Conservation (phyloP, 2,113 vertebrate species). For the Anarrhichthys ocellatus region DNA sequence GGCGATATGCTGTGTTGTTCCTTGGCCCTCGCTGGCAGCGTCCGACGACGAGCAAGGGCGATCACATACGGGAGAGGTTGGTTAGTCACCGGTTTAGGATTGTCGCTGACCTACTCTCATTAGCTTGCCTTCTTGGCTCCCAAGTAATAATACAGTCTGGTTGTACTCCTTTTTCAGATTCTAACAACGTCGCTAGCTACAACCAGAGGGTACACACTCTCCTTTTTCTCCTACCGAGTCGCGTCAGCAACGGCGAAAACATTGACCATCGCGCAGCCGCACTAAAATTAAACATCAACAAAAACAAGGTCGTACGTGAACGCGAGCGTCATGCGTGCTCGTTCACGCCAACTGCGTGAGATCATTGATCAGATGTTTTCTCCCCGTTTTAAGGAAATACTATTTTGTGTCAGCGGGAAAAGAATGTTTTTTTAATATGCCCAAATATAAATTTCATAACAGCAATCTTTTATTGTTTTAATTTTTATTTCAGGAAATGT, state of each 20-base stretch:
- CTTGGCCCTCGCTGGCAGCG: constrained; percentile 71
- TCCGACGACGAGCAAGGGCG: constrained; percentile 70
- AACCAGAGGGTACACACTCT: constrained; percentile 37
- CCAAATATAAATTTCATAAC: not conserved
- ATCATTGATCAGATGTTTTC: not conserved
- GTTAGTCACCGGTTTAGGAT: constrained; percentile 31
- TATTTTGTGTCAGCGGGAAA: too few relatives aligned
- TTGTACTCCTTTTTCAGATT: not conserved
- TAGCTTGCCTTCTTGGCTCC: constrained; percentile 14
- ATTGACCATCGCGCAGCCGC: constrained; percentile 80
- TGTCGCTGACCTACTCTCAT: constrained; percentile 1
- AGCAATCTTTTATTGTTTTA: not conserved
- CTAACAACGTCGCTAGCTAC: constrained; percentile 8
- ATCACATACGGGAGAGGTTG: constrained; percentile 70
- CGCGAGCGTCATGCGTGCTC: constrained; percentile 65
- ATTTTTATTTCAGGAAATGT: not conserved
- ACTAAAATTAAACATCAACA: constrained; percentile 80
- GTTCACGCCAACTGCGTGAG: constrained; percentile 28
- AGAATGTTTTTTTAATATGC: not conserved
- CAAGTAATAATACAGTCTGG: not conserved
- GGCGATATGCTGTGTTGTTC: constrained; percentile 76
- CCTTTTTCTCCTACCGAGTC: constrained; percentile 39
- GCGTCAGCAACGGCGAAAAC: constrained; percentile 77
- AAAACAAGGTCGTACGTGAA: constrained; percentile 79
- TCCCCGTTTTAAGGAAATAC: not conserved